Conservation (phyloP, 2,113 vertebrate genomes). For the Hemiscyllium ocellatum region DNA sequence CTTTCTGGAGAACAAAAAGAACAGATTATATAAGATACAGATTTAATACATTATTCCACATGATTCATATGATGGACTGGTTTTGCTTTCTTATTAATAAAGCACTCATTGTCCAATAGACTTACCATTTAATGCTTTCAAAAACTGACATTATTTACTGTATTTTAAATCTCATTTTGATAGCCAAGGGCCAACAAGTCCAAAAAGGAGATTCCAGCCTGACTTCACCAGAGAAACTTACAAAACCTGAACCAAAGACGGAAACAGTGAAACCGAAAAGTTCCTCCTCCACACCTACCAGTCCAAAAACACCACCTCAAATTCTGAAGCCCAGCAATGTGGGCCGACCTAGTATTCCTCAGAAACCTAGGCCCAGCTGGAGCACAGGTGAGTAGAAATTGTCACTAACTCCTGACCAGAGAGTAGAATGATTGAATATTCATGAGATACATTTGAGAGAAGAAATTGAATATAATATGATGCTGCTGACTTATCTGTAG, state of each 20-base stretch:
- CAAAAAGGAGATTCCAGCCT: constrained; percentile 53
- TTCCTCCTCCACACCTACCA: constrained; percentile 57
- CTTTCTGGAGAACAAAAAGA: background rate
- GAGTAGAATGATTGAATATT: background rate
- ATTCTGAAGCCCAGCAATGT: constrained; percentile 68
- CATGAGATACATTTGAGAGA: background rate
- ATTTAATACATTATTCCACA: background rate
- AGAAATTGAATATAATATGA: background rate
- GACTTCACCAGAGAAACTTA: constrained; percentile 62
- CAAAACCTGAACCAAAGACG: constrained; percentile 62
- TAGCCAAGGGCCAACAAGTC: constrained; percentile 58
- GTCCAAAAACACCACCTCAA: constrained; percentile 73
- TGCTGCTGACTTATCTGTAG: background rate
- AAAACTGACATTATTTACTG: background rate
- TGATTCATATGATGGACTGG: background rate
- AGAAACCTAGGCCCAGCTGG: constrained; percentile 69
- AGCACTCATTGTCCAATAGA: background rate
- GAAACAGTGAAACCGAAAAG: constrained; percentile 63
- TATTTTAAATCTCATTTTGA: constrained; percentile 40
- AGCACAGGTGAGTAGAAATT: constrained; percentile 66
- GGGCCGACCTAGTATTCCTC: constrained; percentile 72
- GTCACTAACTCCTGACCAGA: background rate
- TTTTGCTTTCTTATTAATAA: background rate
- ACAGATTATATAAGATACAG: background rate
- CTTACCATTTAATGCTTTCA: background rate